Evolutionary conservation across 35 echinoderm and acorn worm genomes (phyloP).

Genomic region (Heliocidaris tuberculata): DNA sequence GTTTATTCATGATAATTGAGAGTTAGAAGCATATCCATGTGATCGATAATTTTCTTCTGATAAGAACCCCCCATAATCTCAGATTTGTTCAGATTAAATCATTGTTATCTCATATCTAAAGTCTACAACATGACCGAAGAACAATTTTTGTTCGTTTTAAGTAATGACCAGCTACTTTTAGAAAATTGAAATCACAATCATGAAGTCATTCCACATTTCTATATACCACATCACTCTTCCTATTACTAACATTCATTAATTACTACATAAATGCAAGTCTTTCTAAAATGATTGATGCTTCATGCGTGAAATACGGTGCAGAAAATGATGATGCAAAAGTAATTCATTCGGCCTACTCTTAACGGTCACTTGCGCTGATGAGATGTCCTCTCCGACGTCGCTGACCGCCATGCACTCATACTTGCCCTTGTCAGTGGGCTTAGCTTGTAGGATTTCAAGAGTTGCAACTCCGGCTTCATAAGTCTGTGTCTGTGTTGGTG

Average conservation of each 20-base stretch:
- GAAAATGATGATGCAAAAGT: constrained; percentile 1
- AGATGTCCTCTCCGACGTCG: constrained; percentile 73
- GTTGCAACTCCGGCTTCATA: constrained; percentile 71
- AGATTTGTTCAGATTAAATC: too few species aligned
- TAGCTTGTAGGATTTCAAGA: constrained; percentile 64
- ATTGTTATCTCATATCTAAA: too few species aligned
- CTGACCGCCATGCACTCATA: constrained; percentile 77
- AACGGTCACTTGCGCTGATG: constrained; percentile 61
- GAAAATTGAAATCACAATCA: neutral
- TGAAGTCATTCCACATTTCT: neutral
- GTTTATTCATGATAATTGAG: too few species aligned
- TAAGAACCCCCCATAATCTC: too few species aligned
- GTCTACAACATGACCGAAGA: too few species aligned
- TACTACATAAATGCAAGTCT: too few species aligned
- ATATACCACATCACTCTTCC: too few species aligned
- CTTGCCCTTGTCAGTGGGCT: constrained; percentile 54
- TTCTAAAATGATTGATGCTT: neutral
- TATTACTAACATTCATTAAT: too few species aligned
- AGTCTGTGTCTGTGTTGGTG: constrained; percentile 61
- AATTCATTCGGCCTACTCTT: constrained; percentile 59
- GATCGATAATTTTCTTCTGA: too few species aligned
- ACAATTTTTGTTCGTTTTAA: too few species aligned
- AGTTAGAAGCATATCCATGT: too few species aligned
- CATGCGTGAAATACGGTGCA: neutral
- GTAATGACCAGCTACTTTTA: too few species aligned